A percentile compares a stretch with the other conserved stretches of the same genome.
Conservation (phyloP, 2,888 invertebrate species). For the Mesorhabditis belari region DNA sequence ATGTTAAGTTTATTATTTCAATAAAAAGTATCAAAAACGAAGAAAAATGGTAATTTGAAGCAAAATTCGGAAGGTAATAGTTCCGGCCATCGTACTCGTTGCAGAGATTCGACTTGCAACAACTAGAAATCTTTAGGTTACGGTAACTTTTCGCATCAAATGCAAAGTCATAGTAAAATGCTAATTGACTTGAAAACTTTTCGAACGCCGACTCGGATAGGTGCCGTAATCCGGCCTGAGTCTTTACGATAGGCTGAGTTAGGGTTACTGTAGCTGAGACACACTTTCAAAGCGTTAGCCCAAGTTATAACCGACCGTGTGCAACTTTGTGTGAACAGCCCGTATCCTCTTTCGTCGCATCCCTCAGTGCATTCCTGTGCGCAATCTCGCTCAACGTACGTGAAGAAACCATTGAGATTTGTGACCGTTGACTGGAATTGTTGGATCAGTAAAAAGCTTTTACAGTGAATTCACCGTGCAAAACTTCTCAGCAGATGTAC, state of each 20-base stretch:
- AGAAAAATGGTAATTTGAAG: too few relatives aligned
- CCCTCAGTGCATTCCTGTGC: conserved; percentile 33
- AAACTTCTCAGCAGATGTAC: conserved; percentile 26
- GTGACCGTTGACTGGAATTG: conserved; percentile 39
- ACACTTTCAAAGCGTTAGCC: too few relatives aligned
- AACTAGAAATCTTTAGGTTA: too few relatives aligned
- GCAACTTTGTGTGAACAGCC: conserved; percentile 37
- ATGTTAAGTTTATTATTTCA: too few relatives aligned
- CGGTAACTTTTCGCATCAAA: too few relatives aligned
- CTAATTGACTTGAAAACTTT: too few relatives aligned
- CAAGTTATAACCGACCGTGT: conserved; percentile 18
- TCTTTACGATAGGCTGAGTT: too few relatives aligned
- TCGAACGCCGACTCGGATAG: too few relatives aligned
- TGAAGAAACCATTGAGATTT: conserved; percentile 43
- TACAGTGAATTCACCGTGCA: conserved; percentile 18
- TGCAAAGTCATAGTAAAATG: too few relatives aligned
- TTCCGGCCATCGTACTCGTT: conserved; percentile 39
- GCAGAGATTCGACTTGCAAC: conserved; percentile 20
- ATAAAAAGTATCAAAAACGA: too few relatives aligned
- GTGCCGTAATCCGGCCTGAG: too few relatives aligned
- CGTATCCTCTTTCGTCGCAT: conserved; percentile 36
- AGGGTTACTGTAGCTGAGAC: too few relatives aligned
- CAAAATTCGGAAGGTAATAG: conserved; percentile 27
- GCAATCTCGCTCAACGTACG: conserved; percentile 42
- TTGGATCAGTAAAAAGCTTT: not conserved